phyloP scores from a whole-genome alignment of 2,113 vertebrate genomes.

The Mesocricetus auratus region DNA sequence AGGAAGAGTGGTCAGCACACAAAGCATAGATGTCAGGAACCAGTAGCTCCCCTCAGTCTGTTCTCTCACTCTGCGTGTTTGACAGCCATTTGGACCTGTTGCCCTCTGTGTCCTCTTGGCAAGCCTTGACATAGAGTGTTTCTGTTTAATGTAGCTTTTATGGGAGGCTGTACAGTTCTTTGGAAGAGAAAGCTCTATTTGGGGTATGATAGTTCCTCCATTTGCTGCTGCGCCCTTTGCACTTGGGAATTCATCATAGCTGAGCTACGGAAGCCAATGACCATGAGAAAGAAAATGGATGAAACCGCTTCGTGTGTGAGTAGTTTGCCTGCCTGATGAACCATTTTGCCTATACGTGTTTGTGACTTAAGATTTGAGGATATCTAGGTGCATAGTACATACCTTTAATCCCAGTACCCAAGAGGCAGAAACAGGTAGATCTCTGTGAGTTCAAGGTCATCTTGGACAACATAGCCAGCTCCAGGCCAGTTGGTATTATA shows the following conservation, averaged over 20 bases:
- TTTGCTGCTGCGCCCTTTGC: neutral
- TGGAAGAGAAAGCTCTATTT: slow-evolving; percentile 45
- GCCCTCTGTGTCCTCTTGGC: neutral
- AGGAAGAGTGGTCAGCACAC: neutral
- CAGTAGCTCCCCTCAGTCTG: neutral
- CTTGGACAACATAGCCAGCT: neutral
- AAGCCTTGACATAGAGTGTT: neutral
- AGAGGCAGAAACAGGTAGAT: neutral
- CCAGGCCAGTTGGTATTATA: neutral
- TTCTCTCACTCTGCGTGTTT: neutral
- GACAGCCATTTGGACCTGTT: neutral
- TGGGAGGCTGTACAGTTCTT: slow-evolving; percentile 21
- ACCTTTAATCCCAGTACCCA: neutral
- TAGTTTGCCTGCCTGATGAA: neutral
- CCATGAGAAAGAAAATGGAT: neutral
- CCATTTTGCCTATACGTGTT: neutral
- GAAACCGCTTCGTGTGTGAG: neutral
- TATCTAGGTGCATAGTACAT: neutral
- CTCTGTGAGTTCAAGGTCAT: neutral
- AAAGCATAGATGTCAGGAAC: neutral
- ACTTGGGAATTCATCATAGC: slow-evolving; percentile 15
- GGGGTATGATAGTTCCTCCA: slow-evolving; percentile 18
- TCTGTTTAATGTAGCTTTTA: slow-evolving; percentile 18
- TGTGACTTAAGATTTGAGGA: neutral
- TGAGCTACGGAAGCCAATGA: neutral